phyloP scores from a whole-genome alignment of 2,113 vertebrate genomes.

The Protomyctophum bolini region DNA sequence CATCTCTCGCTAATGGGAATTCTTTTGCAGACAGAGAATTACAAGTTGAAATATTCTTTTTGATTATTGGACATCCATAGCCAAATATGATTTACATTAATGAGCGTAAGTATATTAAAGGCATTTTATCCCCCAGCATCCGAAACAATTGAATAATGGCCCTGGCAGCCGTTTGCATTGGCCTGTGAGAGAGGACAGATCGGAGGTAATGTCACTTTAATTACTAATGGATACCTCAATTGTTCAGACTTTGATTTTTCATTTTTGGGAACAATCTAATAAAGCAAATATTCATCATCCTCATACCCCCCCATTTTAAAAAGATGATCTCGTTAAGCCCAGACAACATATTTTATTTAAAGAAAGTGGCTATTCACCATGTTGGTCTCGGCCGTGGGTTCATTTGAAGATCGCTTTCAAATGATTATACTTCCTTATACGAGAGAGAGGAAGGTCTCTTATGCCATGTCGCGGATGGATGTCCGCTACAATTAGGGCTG shows the following conservation, averaged over 20 bases:
- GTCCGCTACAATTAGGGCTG: constrained; percentile 52
- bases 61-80: constrained; percentile 88
- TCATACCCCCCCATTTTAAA: constrained; percentile 71
- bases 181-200: constrained; percentile 54
- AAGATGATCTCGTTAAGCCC: constrained; percentile 67
- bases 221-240: constrained; percentile 80
- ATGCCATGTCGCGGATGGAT: constrained; percentile 40
- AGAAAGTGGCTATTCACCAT: constrained; percentile 67
- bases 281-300: constrained; percentile 79
- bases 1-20: constrained; percentile 79
- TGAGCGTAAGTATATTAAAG: constrained; percentile 86
- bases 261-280: constrained; percentile 77
- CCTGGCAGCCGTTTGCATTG: constrained; percentile 64
- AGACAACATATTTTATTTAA: constrained; percentile 60
- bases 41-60: constrained; percentile 83
- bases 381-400: constrained; percentile 57
- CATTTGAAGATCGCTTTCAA: constrained; percentile 74
- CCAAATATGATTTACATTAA: constrained; percentile 88
- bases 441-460: constrained; percentile 52
- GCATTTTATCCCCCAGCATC: constrained; percentile 80
- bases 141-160: constrained; percentile 80
- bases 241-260: constrained; percentile 79
- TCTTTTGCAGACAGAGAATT: constrained; percentile 71
- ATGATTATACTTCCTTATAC: constrained; percentile 46
- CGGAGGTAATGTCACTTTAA: constrained; percentile 79